A percentile compares a stretch with the other conserved stretches of the same genome.
Evolutionary conservation across 1,140 invertebrate genomes (phyloP).

Genomic region (Drosophila malerkotliana): DNA sequence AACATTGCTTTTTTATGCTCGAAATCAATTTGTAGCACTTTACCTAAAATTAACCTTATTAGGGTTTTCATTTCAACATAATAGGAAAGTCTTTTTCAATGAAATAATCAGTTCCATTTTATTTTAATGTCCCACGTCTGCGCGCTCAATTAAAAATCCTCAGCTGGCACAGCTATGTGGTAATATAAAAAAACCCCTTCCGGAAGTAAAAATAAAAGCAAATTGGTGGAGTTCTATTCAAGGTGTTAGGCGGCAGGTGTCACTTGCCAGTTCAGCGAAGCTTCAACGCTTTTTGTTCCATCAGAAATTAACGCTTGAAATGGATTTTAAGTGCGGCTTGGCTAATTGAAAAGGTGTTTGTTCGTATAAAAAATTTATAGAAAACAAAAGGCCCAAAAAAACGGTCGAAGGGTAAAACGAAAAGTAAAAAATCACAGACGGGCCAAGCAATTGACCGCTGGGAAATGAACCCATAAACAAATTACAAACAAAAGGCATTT

Average conservation of each 20-base stretch:
- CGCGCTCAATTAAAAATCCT: slow-evolving; percentile 68
- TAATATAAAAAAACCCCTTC: slow-evolving; percentile 26
- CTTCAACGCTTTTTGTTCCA: slow-evolving; percentile 62
- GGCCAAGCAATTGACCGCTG: slow-evolving; percentile 79
- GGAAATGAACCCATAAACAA: slow-evolving; percentile 83
- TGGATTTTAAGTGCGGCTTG: slow-evolving; percentile 74
- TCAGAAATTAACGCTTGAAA: slow-evolving; percentile 76
- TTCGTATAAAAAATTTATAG: slow-evolving; percentile 14
- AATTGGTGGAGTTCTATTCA: slow-evolving; percentile 12
- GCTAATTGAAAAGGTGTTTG: slow-evolving; percentile 77
- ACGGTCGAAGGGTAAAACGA: slow-evolving; percentile 28
- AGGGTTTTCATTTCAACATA: slow-evolving; percentile 51
- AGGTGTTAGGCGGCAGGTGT: slow-evolving; percentile 61
- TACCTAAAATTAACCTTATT: slow-evolving; percentile 72
- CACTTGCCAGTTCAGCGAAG: slow-evolving; percentile 66
- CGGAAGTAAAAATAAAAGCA: slow-evolving; percentile 2
- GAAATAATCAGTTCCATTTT: slow-evolving; percentile 44
- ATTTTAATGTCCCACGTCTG: slow-evolving; percentile 62
- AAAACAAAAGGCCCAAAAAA: slow-evolving; percentile 54
- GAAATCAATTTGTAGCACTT: slow-evolving; percentile 80
- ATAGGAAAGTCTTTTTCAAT: slow-evolving; percentile 32
- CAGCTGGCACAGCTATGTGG: slow-evolving; percentile 14
- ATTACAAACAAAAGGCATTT: slow-evolving; percentile 67
- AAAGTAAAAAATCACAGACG: slow-evolving; percentile 77
- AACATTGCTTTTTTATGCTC: slow-evolving; percentile 25